Evolutionary conservation across 2,888 invertebrate species (phyloP), one percentile per base, ranked within the genome.

Genomic region (Hoplodrina blanda): DNA sequence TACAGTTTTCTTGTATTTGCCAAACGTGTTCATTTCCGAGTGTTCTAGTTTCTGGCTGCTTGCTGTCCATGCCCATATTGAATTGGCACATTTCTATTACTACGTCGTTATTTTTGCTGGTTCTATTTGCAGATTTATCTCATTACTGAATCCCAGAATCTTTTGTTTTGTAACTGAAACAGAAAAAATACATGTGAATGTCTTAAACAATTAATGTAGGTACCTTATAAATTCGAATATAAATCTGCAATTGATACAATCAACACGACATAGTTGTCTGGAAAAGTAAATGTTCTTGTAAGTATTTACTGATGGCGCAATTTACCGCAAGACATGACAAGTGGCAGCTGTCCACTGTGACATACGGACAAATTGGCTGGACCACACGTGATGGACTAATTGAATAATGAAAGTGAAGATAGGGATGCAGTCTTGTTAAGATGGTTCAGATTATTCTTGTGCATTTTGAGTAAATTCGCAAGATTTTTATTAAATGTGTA

Each of bases 261-360:
- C 15, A 30, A 64, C 20, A 10, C 17, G 59, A 62, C 30, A 60
- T 33, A 25, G 20, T 64, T 60, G 62, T n/a, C 59, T 20, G 60
- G 59, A 67, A 78, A 78, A 75, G 66, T 76, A 67, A 53, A 62
- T 60, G 54, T 68, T 72, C 41, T 73, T 59, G 67, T 41, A 72
- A 75, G 61, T 73, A 69, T 76, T 72, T 79, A 76, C 74, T 61
- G 66, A 57, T 70, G 46, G 54, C 57, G 53, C 63, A 84, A 84
- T 86, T 81, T 78, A 71, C 78, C 80, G 69, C 78, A 63, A 44
- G 80, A 85, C 86, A 71, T 87, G 85, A 87, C 81, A 85, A 84
- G 85, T 86, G 70, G 82, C 82, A 82, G 76, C 85, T 84, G 88
- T 86, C 83, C 25, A 56, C 74, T 54, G 66, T 81, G 83, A 77